Percentiles rank a stretch among this genome's conserved stretches.
phyloP scores from a whole-genome alignment of 2,797 vertebrate species.

The Cichlasoma orientale region DNA sequence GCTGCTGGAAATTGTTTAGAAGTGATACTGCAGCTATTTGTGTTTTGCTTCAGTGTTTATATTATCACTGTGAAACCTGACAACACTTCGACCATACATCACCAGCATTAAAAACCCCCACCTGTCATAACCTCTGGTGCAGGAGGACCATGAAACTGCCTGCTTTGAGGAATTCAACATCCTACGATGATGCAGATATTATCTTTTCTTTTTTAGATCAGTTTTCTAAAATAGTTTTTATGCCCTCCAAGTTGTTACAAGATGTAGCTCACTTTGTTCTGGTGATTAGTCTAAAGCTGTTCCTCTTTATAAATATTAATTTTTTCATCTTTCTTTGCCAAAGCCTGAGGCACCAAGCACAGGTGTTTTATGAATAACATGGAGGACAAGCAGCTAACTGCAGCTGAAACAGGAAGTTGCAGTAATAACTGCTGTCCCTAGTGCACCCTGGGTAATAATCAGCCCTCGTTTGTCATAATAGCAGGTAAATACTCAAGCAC shows the following conservation, averaged over 20 bases:
- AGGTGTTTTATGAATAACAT: conserved; percentile 74
- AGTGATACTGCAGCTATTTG: background rate
- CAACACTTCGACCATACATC: background rate
- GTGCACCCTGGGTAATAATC: conserved; percentile 80
- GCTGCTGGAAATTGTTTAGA: background rate
- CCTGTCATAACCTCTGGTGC: too few species aligned
- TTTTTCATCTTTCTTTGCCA: conserved; percentile 58
- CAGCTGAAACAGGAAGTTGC: conserved; percentile 67
- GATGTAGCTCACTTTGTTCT: conserved; percentile 27
- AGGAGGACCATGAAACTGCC: too few species aligned
- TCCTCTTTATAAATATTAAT: conserved; percentile 71
- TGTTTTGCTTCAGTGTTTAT: background rate
- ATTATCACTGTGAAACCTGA: background rate
- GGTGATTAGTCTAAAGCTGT: conserved; percentile 54
- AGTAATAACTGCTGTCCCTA: conserved; percentile 73
- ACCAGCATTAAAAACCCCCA: background rate
- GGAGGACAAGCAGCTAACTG: conserved; percentile 65
- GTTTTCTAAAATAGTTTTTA: background rate
- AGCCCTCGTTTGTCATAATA: conserved; percentile 78
- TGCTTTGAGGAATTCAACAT: background rate
- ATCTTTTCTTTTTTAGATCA: background rate
- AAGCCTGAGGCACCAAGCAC: conserved; percentile 63
- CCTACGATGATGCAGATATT: background rate
- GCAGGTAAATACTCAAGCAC: conserved; percentile 72
- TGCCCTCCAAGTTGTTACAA: conserved; percentile 14